Evolutionary conservation across 2,113 vertebrate genomes (phyloP).

Genomic region (Hystrix brachyura): DNA sequence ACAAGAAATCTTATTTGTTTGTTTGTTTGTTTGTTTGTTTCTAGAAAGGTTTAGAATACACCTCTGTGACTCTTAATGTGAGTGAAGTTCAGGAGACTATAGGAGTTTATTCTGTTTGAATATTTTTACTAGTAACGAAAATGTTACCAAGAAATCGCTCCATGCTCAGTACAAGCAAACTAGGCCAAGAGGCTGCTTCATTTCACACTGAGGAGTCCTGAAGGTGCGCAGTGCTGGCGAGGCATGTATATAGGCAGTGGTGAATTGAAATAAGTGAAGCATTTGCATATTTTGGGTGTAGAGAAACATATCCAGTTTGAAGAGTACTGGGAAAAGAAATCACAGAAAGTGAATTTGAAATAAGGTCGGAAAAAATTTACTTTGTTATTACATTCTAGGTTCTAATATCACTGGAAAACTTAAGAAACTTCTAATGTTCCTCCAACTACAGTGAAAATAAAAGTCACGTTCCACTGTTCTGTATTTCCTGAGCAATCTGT

Average conservation of each 20-base stretch:
- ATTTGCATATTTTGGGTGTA: not conserved
- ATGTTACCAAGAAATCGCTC: not conserved
- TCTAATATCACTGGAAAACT: not conserved
- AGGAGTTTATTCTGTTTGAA: not conserved
- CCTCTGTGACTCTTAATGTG: not conserved
- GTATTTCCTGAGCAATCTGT: not conserved
- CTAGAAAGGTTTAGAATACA: not conserved
- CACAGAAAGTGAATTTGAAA: not conserved
- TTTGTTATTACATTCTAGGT: not conserved
- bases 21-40: not conserved
- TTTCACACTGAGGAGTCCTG: not conserved
- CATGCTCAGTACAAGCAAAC: not conserved
- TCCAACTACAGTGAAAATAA: not conserved
- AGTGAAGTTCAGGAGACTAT: not conserved
- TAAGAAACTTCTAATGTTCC: not conserved
- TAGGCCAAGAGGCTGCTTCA: not conserved
- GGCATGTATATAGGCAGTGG: too few relatives aligned
- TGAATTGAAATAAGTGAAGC: not conserved
- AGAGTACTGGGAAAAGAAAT: not conserved
- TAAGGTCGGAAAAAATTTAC: not conserved
- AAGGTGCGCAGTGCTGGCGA: not conserved
- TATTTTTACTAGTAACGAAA: slow-evolving; percentile 30
- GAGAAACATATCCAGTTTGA: not conserved
- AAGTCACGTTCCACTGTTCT: not conserved
- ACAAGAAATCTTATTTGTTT: not conserved